Conservation (phyloP, 2,888 invertebrate species). For the Chironomus riparius region DNA sequence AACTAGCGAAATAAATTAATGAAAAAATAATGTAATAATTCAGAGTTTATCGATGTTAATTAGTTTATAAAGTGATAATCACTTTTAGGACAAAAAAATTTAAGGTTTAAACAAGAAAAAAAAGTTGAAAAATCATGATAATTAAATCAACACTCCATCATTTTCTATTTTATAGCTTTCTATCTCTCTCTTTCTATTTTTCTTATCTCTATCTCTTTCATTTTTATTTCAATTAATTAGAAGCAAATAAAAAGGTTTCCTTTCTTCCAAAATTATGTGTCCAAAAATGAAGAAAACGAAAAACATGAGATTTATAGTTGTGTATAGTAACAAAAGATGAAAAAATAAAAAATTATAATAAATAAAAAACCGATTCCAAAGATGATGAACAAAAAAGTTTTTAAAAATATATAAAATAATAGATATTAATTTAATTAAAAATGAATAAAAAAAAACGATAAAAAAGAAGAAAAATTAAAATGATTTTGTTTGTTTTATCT, state of each 20-base stretch:
- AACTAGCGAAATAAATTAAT: not conserved
- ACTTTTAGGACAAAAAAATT: not conserved
- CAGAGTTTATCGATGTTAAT: conserved; percentile 22
- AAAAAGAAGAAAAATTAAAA: no score
- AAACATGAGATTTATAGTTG: not conserved
- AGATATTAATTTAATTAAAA: not conserved
- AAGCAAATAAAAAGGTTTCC: not conserved
- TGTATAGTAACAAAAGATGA: not conserved
- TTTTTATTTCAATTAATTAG: not conserved
- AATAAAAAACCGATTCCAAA: not conserved
- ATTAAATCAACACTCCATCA: not conserved
- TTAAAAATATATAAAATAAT: not conserved
- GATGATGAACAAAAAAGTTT: not conserved
- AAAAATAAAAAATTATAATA: no score
- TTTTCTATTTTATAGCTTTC: not conserved
- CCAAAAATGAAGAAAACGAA: conserved; percentile 11
- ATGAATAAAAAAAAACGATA: not conserved
- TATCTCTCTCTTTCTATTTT: no score
- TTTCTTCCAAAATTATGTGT: conserved; percentile 8
- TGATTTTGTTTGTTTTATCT: no score
- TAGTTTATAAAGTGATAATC: conserved; percentile 6
- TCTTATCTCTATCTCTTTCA: no score
- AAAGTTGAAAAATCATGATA: no score
- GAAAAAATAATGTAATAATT: not conserved
- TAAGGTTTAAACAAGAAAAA: not conserved